Evolutionary conservation across 2,797 vertebrate species (phyloP), one percentile per base, ranked within the genome.

Genomic region (Ateles fusciceps): DNA sequence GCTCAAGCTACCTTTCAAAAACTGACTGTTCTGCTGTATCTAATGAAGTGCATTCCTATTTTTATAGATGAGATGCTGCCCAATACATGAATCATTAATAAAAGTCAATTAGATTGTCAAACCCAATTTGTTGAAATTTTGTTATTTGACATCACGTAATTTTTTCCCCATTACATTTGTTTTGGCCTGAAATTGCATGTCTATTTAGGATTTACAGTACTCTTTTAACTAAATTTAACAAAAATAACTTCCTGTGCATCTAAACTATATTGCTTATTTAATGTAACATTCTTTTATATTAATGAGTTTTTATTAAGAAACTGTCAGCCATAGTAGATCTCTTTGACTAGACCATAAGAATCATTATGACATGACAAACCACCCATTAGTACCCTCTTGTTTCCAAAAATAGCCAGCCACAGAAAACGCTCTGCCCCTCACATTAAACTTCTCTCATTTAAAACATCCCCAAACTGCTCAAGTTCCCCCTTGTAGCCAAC

Each of bases 201-300:
- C 12, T 33, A 42, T n/a, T 89, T 84, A 76, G 12, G 11, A 94
- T 84, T 87, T 33, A 52, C 2, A 36, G 52, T 5, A 1, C 1
- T 75, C 14, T 85, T 48, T 10, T 17, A 95, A 94, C 7, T 89
- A 89, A 91, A 75, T 36, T 93, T 14, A 91, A 71, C 19, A 52
- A 86, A 89, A 81, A 33, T 42, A 28, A 89, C 78, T 89, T 78
- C 10, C 76, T 50, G 36, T 36, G 26, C 15, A 79, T 50, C 2
- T 50, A 50, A 59, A 36, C 15, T 4, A 42, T 39, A 7, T 36
- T 15, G 10, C 26, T 61, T 74, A 61, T 64, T 76, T 71, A 81
- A 75, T 46, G 84, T 79, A 84, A 84, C n/a, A 39, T 28, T 88
- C 9, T 79, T 22, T 52, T 71, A 5, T 78, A 48, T 26, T 55